Percentiles rank a stretch among this genome's conserved stretches.
These are phyloP conservation scores for Caenorhabditis plicata DNA, from an alignment of 2,888 invertebrate genomes.

Conservation along the genomic window DNA sequence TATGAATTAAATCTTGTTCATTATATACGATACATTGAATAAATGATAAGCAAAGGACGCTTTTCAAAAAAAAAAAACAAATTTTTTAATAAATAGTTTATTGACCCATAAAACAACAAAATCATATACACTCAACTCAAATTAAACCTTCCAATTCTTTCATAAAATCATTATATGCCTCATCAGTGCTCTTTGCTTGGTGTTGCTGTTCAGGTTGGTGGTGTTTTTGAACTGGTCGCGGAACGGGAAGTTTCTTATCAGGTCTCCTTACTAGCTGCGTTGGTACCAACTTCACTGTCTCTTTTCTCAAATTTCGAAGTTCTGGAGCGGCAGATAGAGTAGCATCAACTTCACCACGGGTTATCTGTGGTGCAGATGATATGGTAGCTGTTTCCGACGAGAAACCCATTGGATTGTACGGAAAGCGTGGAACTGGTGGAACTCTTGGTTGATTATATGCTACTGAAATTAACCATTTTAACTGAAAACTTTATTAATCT, in stretches of 20 bases:
- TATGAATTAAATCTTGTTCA: too few relatives aligned
- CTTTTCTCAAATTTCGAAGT: slow-evolving; percentile 74
- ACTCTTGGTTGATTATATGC: slow-evolving; percentile 9
- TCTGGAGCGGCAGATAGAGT: slow-evolving; percentile 84
- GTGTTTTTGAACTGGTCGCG: slow-evolving; percentile 4
- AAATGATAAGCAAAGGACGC: too few relatives aligned
- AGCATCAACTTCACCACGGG: slow-evolving; percentile 19
- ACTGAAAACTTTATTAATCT: neutral
- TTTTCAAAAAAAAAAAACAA: too few relatives aligned
- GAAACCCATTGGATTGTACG: slow-evolving; percentile 40
- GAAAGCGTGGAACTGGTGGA: slow-evolving; percentile 8
- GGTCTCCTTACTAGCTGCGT: slow-evolving; percentile 73
- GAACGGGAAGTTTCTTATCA: slow-evolving; percentile 70
- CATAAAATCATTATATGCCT: slow-evolving; percentile 98
- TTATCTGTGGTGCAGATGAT: slow-evolving; percentile 38
- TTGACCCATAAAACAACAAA: neutral
- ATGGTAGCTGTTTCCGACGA: slow-evolving; percentile 22
- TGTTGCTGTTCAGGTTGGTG: slow-evolving; percentile 21
- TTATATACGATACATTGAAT: too few relatives aligned
- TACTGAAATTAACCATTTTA: neutral
- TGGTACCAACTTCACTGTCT: slow-evolving; percentile 77
- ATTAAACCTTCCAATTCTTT: slow-evolving; percentile 93
- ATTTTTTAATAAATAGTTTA: neutral
- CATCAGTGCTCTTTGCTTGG: slow-evolving; percentile 77
- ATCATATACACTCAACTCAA: slow-evolving; percentile 67